Evolutionary conservation across 1,140 invertebrate genomes (phyloP).

Genomic region (Coelopa frigida): DNA sequence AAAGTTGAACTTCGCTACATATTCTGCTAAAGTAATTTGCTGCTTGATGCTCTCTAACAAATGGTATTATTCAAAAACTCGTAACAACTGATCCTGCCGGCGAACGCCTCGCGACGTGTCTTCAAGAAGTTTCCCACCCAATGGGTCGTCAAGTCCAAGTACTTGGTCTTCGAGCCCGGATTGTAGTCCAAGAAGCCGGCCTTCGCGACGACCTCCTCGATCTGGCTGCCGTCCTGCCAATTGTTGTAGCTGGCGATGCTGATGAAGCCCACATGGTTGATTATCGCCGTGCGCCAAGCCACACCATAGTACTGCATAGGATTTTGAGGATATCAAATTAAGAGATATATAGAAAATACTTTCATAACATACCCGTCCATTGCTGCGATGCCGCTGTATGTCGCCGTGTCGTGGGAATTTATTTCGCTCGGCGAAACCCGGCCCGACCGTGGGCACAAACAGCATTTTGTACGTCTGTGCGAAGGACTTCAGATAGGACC

Average conservation of each 20-base stretch:
- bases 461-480: conserved; percentile 50
- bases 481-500: conserved; percentile 52
- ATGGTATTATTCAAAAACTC: conserved; percentile 42
- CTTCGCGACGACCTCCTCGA: conserved; percentile 52
- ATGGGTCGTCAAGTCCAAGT: conserved; percentile 53
- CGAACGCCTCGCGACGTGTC: conserved; percentile 31
- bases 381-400: conserved; percentile 50
- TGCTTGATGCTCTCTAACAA: too few relatives aligned
- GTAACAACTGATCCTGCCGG: conserved; percentile 30
- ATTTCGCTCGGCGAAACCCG: conserved; percentile 53
- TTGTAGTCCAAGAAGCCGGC: conserved; percentile 51
- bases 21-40: too few relatives aligned
- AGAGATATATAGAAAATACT: neutral
- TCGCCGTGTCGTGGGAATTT: conserved; percentile 51
- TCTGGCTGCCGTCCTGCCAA: conserved; percentile 57
- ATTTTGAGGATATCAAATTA: neutral
- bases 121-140: conserved; percentile 51
- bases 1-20: too few relatives aligned
- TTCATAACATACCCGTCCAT: conserved; percentile 42
- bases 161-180: conserved; percentile 52
- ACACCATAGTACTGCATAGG: conserved; percentile 49
- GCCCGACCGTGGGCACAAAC: conserved; percentile 55
- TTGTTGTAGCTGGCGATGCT: conserved; percentile 56
- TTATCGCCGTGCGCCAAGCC: conserved; percentile 51
- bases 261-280: conserved; percentile 47